phyloP scores from a whole-genome alignment of 2,797 vertebrate genomes.

The Coregonus suidteri region DNA sequence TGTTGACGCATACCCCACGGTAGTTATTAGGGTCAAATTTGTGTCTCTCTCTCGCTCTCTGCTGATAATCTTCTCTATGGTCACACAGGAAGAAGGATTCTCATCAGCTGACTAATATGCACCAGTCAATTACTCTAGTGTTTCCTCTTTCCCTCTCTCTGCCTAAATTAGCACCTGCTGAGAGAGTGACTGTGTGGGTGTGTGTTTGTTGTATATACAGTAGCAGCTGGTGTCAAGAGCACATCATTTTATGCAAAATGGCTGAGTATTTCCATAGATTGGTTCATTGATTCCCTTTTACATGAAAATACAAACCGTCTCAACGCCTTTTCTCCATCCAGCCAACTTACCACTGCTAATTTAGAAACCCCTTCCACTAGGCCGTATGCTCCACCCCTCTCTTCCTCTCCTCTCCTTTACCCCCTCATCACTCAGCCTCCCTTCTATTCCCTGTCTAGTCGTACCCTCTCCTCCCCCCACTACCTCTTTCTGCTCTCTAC shows the following conservation, averaged over 20 bases:
- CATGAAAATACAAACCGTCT: neutral
- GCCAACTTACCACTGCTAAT: conserved; percentile 7
- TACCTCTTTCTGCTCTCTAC: no score
- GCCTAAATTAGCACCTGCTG: no score
- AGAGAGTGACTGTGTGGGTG: neutral
- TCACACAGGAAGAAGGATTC: conserved; percentile 13
- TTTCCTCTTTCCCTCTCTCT: conserved; percentile 13
- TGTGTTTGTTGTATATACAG: neutral
- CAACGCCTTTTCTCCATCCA: neutral
- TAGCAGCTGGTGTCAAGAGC: neutral
- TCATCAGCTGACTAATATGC: conserved; percentile 38
- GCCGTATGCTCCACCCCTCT: neutral
- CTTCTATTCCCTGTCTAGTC: conserved; percentile 9
- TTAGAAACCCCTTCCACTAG: neutral
- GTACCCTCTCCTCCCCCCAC: no score
- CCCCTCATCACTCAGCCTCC: conserved; percentile 34
- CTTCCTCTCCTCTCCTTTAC: conserved; percentile 3
- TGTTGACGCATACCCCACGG: no score
- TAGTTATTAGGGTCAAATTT: no score
- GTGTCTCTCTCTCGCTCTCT: no score
- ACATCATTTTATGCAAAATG: neutral
- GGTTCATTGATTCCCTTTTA: neutral
- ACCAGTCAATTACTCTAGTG: neutral
- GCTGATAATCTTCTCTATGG: no score
- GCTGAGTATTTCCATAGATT: neutral